Evolutionary conservation across 2,113 vertebrate genomes (phyloP), one percentile per base, ranked within the genome.

Genomic region (Lutjanus erythropterus): DNA sequence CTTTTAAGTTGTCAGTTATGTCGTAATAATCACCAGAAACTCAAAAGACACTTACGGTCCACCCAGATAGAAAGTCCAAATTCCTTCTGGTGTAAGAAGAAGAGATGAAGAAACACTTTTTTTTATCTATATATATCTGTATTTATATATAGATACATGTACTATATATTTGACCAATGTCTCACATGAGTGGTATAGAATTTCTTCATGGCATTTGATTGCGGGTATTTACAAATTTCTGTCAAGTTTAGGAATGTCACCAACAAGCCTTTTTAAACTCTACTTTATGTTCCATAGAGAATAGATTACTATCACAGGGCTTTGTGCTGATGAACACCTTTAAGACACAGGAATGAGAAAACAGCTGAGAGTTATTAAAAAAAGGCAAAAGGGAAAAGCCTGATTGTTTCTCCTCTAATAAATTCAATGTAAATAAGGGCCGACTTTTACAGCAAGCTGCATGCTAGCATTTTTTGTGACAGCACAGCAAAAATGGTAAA

Each of bases 241-340:
- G 56, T 83, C 69, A 78, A 62, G 76, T 78, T 81, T 53, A 85
- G 83, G 85, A 92, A 91, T 86, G 83, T 88, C 83, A 60, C 77
- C 73, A 62, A 75, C 79, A 75, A 68, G 64, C 64, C 72, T 71
- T 71, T 35, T 81, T 75, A 67, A 68, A 65, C 47, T 80, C 47
- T 71, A 61, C 44, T 61, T n/a, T 11, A 53, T 72, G 67, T 84
- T 82, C 44, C 71, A 80, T 75, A 81, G 86, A 89, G 71, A 91
- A 86, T 86, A 91, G 90, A 90, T 86, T 89, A 92, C 88, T 89
- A 88, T 89, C 90, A 88, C 78, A 75, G 74, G 77, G 64, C 33
- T 42, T 93, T 92, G 92, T 92, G 91, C 93, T 88, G 82, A 91
- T 90, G 83, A 59, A 75, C 76, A 60, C 79, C 62, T 73, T 85